Evolutionary conservation across 2,797 vertebrate genomes (phyloP), one percentile per base, ranked within the genome.

Genomic region (Picus viridis): DNA sequence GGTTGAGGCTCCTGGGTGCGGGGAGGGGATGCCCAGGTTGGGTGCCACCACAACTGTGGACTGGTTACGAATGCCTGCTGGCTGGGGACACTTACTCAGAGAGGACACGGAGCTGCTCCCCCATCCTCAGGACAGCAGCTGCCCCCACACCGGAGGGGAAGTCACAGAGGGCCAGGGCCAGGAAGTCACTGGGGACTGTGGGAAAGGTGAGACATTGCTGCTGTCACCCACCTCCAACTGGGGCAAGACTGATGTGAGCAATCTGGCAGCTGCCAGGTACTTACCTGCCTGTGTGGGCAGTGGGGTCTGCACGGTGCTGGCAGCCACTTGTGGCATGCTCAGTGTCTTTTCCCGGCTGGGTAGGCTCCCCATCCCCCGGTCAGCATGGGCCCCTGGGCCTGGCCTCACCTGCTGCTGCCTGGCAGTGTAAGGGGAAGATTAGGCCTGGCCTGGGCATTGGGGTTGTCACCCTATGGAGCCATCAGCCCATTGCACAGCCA

Each of bases 61-160:
- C 4, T 0, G 12, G 6, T 5, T 1, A 1, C 39, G 12, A 19
- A 26, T 4, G 4, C 27, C 43, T 1, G 1, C 32, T 4, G 1
- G 0, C 20, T 2, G 32, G 0, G 0, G 27, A 29, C 24, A 98
- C 98, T 94, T 96, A 99, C 99, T 99, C 98, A 6, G 98, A 98
- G 45, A 98, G 6, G 86, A 99, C 15, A n/a, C 51, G 96, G 73
- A 99, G 89, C 30, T 89, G 97, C 81, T 99, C 99, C 12, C 98
- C 98, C 6, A 98, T 86, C 69, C 80, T 96, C 97, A 99, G 97
- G 30, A 89, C 80, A 4, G 97, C 26, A 5, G 97, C 96, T 2
- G 91, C 67, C 6, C 80, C 76, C 2, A 83, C 57, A 1, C 97
- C 94, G 0, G 96, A 94, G 0, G 98, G 98, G 92, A 98, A 99